Evolutionary conservation across 2,888 invertebrate genomes (phyloP), one percentile per base, ranked within the genome.

Genomic region (Harpalus rufipes): DNA sequence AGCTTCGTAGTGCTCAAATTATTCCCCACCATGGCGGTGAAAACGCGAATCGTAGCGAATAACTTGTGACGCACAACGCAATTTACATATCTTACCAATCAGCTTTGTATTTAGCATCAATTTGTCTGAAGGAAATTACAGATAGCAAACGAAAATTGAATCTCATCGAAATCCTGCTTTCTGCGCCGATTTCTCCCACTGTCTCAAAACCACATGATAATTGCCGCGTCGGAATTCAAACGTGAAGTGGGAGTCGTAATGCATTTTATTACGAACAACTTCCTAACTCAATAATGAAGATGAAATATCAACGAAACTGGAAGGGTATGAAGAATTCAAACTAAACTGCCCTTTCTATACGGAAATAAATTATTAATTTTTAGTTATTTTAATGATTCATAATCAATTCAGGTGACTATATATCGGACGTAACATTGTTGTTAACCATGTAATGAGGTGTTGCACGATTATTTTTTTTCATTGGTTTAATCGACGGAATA

Each of bases 31-130:
- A 5, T 32, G 32, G 3, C 32, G 32, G 4, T 32, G 32, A 10
- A 51, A 51, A 51, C 44, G 44, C 44, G 44, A 51, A 51, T 51
- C 12, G 10, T 51, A 1, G 44, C 25, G 63, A 7, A 21, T 21
- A 63, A 63, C 21, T 18, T 18, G 63, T 8, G 18, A 58, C 58
- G 58, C 44, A 44, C 12, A 78, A 78, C 32, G 56, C 32, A 58
- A 78, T 78, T 58, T 78, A 56, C 78, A 78, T 78, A 78, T 58
- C 78, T 78, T 78, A 58, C 78, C 78, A 78, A 78, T 78, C 78
- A 78, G 78, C 78, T 78, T 78, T 78, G 78, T 78, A 78, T 58
- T 78, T 78, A 78, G 32, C 78, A 58, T 56, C 78, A 56, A 78
- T 78, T 78, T 78, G 78, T 78, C 32, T 58, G 58, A 78, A 78